Conservation (phyloP, 2,113 vertebrate species). For the Epinephelus moara region DNA sequence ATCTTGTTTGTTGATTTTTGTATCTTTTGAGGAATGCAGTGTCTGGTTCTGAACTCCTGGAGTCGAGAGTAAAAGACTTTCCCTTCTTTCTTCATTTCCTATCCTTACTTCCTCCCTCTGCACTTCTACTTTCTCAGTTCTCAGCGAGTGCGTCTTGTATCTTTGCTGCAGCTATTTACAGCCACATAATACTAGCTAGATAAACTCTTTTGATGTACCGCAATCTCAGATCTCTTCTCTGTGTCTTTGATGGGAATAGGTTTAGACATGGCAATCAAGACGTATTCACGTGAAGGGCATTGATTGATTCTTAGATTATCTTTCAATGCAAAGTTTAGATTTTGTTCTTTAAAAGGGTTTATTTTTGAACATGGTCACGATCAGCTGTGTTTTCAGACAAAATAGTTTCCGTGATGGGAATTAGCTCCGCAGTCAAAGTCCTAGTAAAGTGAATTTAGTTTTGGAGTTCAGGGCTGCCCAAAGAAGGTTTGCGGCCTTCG, state of each 20-base stretch:
- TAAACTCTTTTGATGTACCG: conserved; percentile 80
- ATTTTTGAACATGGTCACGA: conserved; percentile 62
- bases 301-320: conserved; percentile 81
- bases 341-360: conserved; percentile 59
- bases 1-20: not conserved
- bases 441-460: conserved; percentile 20
- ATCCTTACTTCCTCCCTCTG: conserved; percentile 7
- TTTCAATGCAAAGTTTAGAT: conserved; percentile 66
- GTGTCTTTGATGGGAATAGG: conserved; percentile 73
- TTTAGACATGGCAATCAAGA: conserved; percentile 83
- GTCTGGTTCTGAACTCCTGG: not conserved
- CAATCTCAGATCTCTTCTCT: conserved; percentile 75
- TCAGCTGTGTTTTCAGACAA: conserved; percentile 44
- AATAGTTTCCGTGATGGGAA: conserved; percentile 61
- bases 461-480: conserved; percentile 35
- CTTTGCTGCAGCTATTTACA: conserved; percentile 67
- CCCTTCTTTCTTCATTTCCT: not conserved
- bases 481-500: conserved; percentile 26
- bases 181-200: conserved; percentile 66
- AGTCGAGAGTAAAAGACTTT: not conserved
- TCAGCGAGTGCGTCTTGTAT: conserved; percentile 23
- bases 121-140: conserved; percentile 23
- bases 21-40: conserved; percentile 2
- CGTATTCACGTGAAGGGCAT: conserved; percentile 69
- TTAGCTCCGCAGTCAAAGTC: conserved; percentile 46